A percentile compares a stretch with the other conserved stretches of the same genome.
Evolutionary conservation across 2,888 invertebrate genomes (phyloP).

Genomic region (Dimorphilus gyrociliatus): DNA sequence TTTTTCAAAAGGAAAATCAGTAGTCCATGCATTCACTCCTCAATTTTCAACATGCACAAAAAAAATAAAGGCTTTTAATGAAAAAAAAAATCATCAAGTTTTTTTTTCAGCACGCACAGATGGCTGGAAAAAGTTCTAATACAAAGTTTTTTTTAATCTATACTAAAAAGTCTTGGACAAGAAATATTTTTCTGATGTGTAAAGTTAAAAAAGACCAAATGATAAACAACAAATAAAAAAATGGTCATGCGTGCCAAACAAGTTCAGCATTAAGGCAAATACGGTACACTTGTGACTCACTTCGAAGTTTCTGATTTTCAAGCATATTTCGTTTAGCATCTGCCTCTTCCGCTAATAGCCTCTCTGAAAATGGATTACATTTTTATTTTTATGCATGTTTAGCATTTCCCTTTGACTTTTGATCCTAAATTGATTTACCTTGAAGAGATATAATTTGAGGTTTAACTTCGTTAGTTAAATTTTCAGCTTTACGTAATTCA

Average conservation of each 20-base stretch:
- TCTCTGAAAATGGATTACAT: slow-evolving; percentile 10
- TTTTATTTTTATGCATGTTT: not conserved
- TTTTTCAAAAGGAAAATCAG: no score
- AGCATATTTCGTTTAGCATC: slow-evolving; percentile 16
- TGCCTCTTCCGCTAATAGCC: slow-evolving; percentile 22
- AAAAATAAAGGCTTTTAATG: no score
- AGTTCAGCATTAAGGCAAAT: slow-evolving; percentile 1
- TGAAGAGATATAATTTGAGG: slow-evolving; percentile 22
- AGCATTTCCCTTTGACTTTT: not conserved
- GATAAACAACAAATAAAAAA: no score
- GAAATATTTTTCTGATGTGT: no score
- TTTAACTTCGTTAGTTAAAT: slow-evolving; percentile 24
- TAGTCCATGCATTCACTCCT: no score
- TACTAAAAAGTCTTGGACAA: no score
- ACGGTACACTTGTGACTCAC: slow-evolving; percentile 14
- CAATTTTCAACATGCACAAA: no score
- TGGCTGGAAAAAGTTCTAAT: no score
- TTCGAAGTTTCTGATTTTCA: slow-evolving; percentile 17
- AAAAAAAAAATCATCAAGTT: no score
- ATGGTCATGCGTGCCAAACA: not conserved
- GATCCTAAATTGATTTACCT: slow-evolving; percentile 19
- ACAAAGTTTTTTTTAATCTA: no score
- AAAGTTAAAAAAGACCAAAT: no score
- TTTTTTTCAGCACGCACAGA: no score
- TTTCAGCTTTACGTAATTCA: slow-evolving; percentile 24